Percentiles rank a stretch among this genome's conserved stretches.
Evolutionary conservation across 2,113 vertebrate genomes (phyloP).

Genomic region (Pterocles burchelli): DNA sequence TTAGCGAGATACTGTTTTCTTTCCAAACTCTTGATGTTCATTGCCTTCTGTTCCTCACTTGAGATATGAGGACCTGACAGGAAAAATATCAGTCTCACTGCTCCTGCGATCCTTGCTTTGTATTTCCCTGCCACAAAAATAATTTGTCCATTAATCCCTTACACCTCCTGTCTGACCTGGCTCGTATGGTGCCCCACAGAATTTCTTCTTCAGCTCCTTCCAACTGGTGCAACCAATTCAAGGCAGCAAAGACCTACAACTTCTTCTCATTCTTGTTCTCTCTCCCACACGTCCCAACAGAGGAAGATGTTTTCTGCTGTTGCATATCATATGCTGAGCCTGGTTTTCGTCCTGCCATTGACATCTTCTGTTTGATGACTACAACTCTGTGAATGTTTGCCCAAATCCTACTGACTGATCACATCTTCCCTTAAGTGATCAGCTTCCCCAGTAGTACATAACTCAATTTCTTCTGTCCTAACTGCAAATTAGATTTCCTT

Average conservation of each 20-base stretch:
- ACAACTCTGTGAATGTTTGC: neutral
- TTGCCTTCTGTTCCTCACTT: neutral
- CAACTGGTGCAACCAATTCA: neutral
- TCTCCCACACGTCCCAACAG: neutral
- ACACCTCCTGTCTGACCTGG: neutral
- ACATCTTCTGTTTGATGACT: neutral
- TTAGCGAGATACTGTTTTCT: neutral
- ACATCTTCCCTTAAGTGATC: neutral
- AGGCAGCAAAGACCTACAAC: neutral
- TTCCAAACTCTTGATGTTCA: neutral
- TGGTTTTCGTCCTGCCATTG: neutral
- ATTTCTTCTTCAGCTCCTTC: neutral
- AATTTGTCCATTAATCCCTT: neutral
- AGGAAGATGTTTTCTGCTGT: neutral
- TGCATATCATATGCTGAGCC: neutral
- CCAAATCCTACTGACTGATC: neutral
- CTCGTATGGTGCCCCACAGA: neutral
- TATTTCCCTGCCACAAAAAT: neutral
- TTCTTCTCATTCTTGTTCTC: neutral
- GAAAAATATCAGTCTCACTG: neutral
- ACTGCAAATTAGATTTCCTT: neutral
- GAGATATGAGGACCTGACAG: neutral
- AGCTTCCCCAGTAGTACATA: neutral
- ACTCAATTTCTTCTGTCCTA: neutral
- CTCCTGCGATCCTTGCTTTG: neutral